Evolutionary conservation across 2,113 vertebrate genomes (phyloP).

Genomic region (Gallinago undulata): DNA sequence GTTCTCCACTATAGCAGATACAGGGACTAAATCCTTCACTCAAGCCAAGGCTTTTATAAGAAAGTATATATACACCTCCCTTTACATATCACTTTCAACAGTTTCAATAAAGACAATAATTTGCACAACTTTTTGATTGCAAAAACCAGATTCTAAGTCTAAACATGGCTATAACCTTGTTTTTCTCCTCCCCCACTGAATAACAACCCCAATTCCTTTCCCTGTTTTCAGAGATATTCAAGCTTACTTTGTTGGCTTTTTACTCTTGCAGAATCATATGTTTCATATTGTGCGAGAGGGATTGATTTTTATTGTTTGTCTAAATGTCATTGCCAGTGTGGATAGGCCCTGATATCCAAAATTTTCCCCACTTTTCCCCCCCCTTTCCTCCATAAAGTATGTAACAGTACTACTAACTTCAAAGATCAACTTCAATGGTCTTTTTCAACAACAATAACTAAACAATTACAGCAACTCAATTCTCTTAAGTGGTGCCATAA

Average conservation of each 20-base stretch:
- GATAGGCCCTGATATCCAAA: conserved; percentile 4
- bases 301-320: conserved; percentile 29
- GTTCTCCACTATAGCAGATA: background rate
- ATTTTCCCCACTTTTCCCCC: background rate
- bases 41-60: background rate
- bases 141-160: background rate
- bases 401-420: background rate
- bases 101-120: background rate
- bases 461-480: conserved; percentile 18
- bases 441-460: conserved; percentile 36
- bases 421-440: conserved; percentile 17
- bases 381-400: background rate
- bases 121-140: background rate
- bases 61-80: background rate
- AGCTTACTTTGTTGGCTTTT: conserved; percentile 6
- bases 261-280: conserved; percentile 28
- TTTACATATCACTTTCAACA: background rate
- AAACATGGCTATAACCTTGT: background rate
- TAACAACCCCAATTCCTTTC: background rate
- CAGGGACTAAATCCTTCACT: background rate
- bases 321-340: conserved; percentile 19
- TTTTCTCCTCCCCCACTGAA: background rate
- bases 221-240: background rate
- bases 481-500: conserved; percentile 37
- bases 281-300: conserved; percentile 41